Conservation (phyloP, 2,888 invertebrate genomes). For the Rotaria socialis region DNA sequence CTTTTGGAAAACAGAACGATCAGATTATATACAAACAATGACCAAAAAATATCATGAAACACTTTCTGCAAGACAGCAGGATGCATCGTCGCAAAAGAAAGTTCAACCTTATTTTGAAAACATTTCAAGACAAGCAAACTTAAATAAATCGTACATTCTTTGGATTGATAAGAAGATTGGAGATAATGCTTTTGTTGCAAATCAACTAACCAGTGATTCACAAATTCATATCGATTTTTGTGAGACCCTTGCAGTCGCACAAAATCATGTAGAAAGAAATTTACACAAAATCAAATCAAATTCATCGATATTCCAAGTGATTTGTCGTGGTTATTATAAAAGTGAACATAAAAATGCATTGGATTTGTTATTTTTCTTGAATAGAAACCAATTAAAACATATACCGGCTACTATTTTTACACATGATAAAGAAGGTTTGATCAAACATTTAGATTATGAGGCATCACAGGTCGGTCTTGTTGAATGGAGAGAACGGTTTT, state of each 20-base stretch:
- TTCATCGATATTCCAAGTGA: neutral
- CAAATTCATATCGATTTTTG: neutral
- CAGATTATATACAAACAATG: too few species aligned
- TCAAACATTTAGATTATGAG: neutral
- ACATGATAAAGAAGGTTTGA: neutral
- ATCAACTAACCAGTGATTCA: too few species aligned
- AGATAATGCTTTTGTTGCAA: too few species aligned
- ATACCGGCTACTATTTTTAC: neutral
- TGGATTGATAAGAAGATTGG: too few species aligned
- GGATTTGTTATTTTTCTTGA: neutral
- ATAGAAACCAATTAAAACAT: neutral
- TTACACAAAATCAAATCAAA: neutral
- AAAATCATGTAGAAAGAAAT: neutral
- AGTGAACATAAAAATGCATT: neutral
- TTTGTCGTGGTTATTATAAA: slow-evolving; percentile 13
- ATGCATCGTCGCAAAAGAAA: too few species aligned
- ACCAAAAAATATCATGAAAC: too few species aligned
- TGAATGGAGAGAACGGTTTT: neutral
- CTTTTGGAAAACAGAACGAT: too few species aligned
- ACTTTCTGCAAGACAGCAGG: too few species aligned
- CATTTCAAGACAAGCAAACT: too few species aligned
- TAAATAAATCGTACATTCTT: too few species aligned
- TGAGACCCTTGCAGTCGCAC: neutral
- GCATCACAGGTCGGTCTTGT: neutral
- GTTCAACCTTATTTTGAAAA: too few species aligned